Base-by-base conservation (phyloP, 2,113 vertebrate species). In the Varanus komodoensis region DNA sequence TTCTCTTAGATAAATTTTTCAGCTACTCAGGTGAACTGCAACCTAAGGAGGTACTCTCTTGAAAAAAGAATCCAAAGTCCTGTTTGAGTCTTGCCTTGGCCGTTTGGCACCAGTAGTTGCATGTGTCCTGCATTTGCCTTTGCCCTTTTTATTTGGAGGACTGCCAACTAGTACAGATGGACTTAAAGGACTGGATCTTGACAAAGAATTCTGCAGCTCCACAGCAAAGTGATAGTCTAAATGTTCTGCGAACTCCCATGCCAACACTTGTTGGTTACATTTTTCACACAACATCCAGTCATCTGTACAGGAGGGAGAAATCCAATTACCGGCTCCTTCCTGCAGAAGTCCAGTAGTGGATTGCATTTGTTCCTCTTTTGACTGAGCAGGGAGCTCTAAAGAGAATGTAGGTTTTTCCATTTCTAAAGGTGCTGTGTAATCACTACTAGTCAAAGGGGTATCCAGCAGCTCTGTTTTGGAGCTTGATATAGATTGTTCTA, bases 171-270 rank as follows among this genome's bases (percentile, higher is more conserved):
- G 80, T 61, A 38, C 82, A 44, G 50, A 77, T 50, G 93, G 88
- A 0, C 0, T 6, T 91, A 92, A 87, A 75, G 89, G 54, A 0
- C 92, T 88, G 29, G 97, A 38, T 25, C 97, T 97, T 19, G 96
- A 94, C 89, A 99, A 97, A 1, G 99, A 98, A 25, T 97, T 97
- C 87, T 99, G 99, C 73, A 99, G 96, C 74, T 99, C 98, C 88
- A 98, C 79, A 38, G 99, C 99, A 93, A 99, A 99, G 93, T 99
- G 99, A 88, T 98, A 99, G 94, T 99, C 99, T 6, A 82, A 96
- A 88, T 99, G 99, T 95, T 99, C 99, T 0, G 98, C 98, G 97
- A 98, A 97, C 48, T 99, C 98, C 99, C 99, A 99, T 25, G 97
- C 97, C 52, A 95, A 91, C 88, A 99, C 96, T 0, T 97, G 95